Percentiles rank a stretch among this genome's conserved stretches.
Evolutionary conservation across 2,888 invertebrate species (phyloP).

Genomic region (Eugnorisma glareosa): DNA sequence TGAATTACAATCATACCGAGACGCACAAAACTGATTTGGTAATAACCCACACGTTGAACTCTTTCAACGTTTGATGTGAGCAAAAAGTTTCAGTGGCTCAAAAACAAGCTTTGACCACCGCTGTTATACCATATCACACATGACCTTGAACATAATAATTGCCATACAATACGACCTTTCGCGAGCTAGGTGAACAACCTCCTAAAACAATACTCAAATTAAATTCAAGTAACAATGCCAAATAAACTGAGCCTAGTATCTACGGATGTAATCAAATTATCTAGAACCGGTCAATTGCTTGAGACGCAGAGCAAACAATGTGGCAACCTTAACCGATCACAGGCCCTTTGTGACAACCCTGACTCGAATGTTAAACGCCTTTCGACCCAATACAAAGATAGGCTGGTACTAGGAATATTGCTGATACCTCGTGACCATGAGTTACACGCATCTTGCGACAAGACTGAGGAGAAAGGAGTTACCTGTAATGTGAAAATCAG

Average conservation of each 20-base stretch:
- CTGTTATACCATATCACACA: neutral
- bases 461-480: no score
- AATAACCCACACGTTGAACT: neutral
- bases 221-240: conserved; percentile 58
- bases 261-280: conserved; percentile 62
- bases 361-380: conserved; percentile 47
- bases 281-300: conserved; percentile 58
- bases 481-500: neutral
- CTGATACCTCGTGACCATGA: neutral
- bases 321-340: conserved; percentile 58
- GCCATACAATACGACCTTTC: conserved; percentile 14
- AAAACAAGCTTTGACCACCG: neutral
- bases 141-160: conserved; percentile 2
- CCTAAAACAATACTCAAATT: conserved; percentile 47
- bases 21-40: neutral
- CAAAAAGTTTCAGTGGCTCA: neutral
- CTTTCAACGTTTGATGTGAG: neutral
- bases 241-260: conserved; percentile 47
- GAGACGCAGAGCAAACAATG: conserved; percentile 56
- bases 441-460: neutral
- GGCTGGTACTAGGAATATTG: conserved; percentile 26
- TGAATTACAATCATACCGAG: neutral
- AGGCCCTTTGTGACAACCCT: conserved; percentile 60
- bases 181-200: conserved; percentile 19
- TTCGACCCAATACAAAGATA: conserved; percentile 53